Evolutionary conservation across 2,888 invertebrate species (phyloP).

Genomic region (Zaprionus bogoriensis): DNA sequence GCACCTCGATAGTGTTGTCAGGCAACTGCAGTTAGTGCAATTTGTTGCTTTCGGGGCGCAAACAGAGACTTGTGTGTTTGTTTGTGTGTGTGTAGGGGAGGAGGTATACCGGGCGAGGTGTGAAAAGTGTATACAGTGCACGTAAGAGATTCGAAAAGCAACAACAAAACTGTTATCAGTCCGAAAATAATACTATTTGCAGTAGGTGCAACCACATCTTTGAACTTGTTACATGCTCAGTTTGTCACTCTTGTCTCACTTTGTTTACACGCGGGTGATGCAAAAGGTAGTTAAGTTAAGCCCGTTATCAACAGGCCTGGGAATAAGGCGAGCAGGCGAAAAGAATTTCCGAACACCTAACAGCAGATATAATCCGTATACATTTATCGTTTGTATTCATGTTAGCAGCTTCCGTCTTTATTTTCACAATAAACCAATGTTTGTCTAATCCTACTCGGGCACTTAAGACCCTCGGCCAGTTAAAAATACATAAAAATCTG

Average conservation of each 20-base stretch:
- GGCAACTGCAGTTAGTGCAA: background rate
- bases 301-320: background rate
- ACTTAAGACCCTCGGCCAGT: slow-evolving; percentile 2
- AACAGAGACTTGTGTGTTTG: background rate
- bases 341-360: slow-evolving; percentile 1
- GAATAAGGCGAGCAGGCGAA: background rate
- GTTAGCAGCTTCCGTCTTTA: slow-evolving; percentile 4
- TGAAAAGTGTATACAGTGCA: slow-evolving; percentile 30
- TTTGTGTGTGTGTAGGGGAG: no score
- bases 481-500: slow-evolving; percentile 13
- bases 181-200: background rate
- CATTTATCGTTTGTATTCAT: background rate
- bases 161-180: slow-evolving; percentile 24
- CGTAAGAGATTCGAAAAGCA: slow-evolving; percentile 27
- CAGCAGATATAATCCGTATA: background rate
- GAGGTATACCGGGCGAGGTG: no score
- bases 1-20: background rate
- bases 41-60: slow-evolving; percentile 16
- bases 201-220: background rate
- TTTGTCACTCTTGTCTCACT: slow-evolving; percentile 17
- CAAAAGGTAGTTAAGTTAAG: background rate
- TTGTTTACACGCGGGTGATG: slow-evolving; percentile 9
- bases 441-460: slow-evolving; percentile 6
- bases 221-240: slow-evolving; percentile 4
- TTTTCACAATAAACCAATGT: background rate